Conservation (phyloP, 2,797 vertebrate species). For the Leucoraja ocellata region DNA sequence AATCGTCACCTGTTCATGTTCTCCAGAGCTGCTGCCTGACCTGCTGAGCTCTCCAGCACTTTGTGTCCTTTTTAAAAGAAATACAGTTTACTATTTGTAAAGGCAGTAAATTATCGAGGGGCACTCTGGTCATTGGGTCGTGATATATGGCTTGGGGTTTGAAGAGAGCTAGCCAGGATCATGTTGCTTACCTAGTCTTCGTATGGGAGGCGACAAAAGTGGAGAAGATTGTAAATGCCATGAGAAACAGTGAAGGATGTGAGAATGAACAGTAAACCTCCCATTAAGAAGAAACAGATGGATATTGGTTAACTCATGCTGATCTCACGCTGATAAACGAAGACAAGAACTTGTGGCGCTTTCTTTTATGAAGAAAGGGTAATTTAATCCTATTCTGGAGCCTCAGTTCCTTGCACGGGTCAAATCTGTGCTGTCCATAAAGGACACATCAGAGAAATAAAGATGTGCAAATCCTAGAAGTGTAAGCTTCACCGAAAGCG, state of each 20-base stretch:
- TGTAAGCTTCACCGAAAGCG: not conserved
- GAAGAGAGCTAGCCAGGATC: not conserved
- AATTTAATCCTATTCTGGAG: conserved; percentile 6
- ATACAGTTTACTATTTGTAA: not conserved
- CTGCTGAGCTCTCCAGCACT: too few species aligned
- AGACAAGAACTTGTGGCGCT: conserved; percentile 21
- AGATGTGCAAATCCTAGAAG: not conserved
- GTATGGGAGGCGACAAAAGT: too few species aligned
- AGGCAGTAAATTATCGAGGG: not conserved
- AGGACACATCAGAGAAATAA: not conserved
- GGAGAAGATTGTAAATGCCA: not conserved
- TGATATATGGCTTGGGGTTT: not conserved
- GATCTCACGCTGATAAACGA: conserved; percentile 8
- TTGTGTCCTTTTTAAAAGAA: not conserved
- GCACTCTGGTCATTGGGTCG: not conserved
- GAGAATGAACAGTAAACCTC: not conserved
- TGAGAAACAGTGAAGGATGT: not conserved
- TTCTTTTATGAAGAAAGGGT: not conserved
- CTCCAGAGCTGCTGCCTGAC: too few species aligned
- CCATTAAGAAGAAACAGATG: conserved; percentile 28
- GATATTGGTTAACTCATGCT: not conserved
- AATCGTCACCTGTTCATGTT: too few species aligned
- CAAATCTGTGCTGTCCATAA: not conserved
- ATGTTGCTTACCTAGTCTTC: not conserved
- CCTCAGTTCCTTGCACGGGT: not conserved